phyloP scores from a whole-genome alignment of 2,797 vertebrate genomes.

The Sarcoramphus papa region DNA sequence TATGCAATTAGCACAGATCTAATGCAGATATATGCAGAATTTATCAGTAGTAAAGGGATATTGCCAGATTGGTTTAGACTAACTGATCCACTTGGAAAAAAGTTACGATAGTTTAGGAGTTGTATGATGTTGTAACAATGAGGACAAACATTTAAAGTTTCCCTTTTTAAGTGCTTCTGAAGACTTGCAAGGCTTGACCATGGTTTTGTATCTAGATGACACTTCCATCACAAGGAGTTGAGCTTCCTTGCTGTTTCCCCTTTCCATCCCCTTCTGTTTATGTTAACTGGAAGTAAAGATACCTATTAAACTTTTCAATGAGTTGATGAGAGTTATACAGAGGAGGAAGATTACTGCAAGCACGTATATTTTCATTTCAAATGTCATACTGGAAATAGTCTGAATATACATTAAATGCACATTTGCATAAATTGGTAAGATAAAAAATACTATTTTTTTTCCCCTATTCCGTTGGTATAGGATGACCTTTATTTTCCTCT shows the following conservation, averaged over 20 bases:
- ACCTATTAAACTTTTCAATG: background rate
- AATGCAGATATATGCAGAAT: background rate
- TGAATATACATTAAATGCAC: background rate
- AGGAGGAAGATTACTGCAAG: background rate
- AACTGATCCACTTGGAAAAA: background rate
- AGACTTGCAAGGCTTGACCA: background rate
- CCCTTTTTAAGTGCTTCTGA: background rate
- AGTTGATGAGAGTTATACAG: background rate
- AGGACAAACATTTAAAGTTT: background rate
- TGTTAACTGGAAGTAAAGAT: background rate
- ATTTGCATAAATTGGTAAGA: background rate
- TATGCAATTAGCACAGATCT: background rate
- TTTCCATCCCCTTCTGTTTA: background rate
- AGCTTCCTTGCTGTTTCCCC: background rate
- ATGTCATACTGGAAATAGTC: background rate
- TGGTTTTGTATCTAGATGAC: background rate
- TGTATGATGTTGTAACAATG: background rate
- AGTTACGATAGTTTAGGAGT: background rate
- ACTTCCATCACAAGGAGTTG: background rate
- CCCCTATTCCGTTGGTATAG: background rate
- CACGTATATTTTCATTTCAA: background rate
- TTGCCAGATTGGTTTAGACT: background rate
- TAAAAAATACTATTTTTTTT: background rate
- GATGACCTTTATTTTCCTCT: background rate
- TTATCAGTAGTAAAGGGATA: background rate